These are phyloP conservation scores for Bothrops jararaca DNA, from an alignment of 2,113 vertebrate genomes.

Conservation along the genomic window DNA sequence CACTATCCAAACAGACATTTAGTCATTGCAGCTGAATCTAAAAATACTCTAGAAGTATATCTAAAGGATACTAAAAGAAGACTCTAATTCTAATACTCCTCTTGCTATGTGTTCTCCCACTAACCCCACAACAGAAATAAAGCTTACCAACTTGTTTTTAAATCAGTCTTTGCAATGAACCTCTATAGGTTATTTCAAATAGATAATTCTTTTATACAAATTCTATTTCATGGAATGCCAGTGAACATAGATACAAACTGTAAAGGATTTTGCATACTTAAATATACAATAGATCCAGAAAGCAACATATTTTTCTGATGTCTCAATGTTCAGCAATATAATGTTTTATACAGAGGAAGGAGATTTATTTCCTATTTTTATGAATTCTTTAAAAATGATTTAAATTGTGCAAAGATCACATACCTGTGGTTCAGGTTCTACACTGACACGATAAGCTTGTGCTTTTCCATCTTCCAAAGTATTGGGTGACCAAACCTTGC, in stretches of 20 bases:
- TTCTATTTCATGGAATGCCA: not conserved
- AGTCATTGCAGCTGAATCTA: not conserved
- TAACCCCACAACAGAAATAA: not conserved
- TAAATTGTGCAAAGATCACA: not conserved
- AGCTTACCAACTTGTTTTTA: not conserved
- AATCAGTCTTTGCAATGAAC: not conserved
- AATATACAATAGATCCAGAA: not conserved
- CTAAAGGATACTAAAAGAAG: rapidly evolving
- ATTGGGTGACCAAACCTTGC: conserved; percentile 77
- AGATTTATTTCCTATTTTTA: rapidly evolving
- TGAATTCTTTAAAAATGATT: rapidly evolving
- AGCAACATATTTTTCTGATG: not conserved
- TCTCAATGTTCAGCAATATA: not conserved
- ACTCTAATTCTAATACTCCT: not conserved
- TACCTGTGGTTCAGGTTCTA: conserved; percentile 86
- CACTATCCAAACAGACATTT: not conserved
- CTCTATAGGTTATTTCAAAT: not conserved
- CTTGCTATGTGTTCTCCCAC: not conserved
- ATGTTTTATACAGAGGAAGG: not conserved
- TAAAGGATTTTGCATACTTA: not conserved
- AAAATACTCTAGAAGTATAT: not conserved
- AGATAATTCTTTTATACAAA: not conserved
- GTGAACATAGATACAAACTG: not conserved
- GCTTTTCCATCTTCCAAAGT: conserved; percentile 83
- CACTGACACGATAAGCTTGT: conserved; percentile 76